phyloP scores from a whole-genome alignment of 2,888 invertebrate genomes.

The Agonopterix subpropinquella region DNA sequence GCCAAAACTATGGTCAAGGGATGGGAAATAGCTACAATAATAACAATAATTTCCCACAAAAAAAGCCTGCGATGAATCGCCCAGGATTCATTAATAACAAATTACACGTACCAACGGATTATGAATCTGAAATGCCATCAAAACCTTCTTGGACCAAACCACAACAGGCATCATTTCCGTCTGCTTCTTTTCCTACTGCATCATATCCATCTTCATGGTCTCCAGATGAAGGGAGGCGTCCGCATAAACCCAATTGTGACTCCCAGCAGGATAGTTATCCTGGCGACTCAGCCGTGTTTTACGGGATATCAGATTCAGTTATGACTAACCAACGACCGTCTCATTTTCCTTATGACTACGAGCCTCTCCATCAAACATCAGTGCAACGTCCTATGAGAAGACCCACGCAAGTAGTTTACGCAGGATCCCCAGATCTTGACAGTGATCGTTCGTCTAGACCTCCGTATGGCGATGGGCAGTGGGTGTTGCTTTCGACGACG shows the following conservation, averaged over 20 bases:
- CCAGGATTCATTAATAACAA: conserved; percentile 62
- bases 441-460: conserved; percentile 76
- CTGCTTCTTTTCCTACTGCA: conserved; percentile 3
- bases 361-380: conserved; percentile 50
- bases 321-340: conserved; percentile 68
- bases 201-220: conserved; percentile 53
- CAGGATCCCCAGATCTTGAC: conserved; percentile 54
- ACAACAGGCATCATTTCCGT: conserved; percentile 21
- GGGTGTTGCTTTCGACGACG: conserved; percentile 86
- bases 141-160: conserved; percentile 58
- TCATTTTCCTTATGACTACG: conserved; percentile 66
- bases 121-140: conserved; percentile 55
- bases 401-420: conserved; percentile 68
- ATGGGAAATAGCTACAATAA: conserved; percentile 8
- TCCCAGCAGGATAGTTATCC: conserved; percentile 44
- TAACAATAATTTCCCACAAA: conserved; percentile 33
- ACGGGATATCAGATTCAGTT: conserved; percentile 58
- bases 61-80: conserved; percentile 45
- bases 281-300: conserved; percentile 47
- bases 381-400: conserved; percentile 53
- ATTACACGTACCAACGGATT: conserved; percentile 45
- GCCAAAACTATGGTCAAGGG: conserved; percentile 18
- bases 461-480: conserved; percentile 82
- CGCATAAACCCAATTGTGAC: conserved; percentile 62
- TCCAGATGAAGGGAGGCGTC: conserved; percentile 57